Percentiles rank a stretch among this genome's conserved stretches.
These are phyloP conservation scores for Salarias fasciatus DNA, from an alignment of 2,797 vertebrate species.

Conservation along the genomic window DNA sequence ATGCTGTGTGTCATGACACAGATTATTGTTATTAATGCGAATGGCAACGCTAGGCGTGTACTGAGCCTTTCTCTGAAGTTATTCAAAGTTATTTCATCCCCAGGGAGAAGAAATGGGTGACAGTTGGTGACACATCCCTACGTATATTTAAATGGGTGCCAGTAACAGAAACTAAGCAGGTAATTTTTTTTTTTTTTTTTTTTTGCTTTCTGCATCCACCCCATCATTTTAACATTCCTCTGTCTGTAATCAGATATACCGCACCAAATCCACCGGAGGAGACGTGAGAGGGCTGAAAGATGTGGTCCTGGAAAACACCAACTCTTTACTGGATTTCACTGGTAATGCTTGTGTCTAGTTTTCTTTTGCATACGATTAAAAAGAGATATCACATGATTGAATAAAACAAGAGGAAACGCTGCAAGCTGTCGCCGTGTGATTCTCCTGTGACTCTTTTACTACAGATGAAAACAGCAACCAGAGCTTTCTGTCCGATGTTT, in stretches of 20 bases:
- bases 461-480: conserved; percentile 99
- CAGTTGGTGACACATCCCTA: conserved; percentile 96
- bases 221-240: neutral
- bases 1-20: conserved; percentile 23
- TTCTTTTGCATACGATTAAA: neutral
- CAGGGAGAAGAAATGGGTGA: conserved; percentile 99
- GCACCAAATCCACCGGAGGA: conserved; percentile 88
- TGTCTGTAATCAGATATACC: conserved; percentile 88
- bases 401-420: neutral
- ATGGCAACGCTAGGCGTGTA: neutral
- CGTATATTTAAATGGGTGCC: conserved; percentile 99
- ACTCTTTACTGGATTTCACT: conserved; percentile 94
- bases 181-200: conserved; percentile 50
- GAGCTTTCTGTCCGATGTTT: conserved; percentile 94
- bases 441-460: conserved; percentile 16
- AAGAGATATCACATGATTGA: neutral
- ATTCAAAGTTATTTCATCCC: conserved; percentile 27
- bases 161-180: conserved; percentile 95
- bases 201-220: neutral
- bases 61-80: conserved; percentile 18
- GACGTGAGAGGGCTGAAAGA: conserved; percentile 88
- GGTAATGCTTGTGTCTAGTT: conserved; percentile 77
- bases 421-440: neutral
- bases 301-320: conserved; percentile 88
- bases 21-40: neutral